Conservation (phyloP, 2,113 vertebrate species). For the Dasyornis broadbenti region DNA sequence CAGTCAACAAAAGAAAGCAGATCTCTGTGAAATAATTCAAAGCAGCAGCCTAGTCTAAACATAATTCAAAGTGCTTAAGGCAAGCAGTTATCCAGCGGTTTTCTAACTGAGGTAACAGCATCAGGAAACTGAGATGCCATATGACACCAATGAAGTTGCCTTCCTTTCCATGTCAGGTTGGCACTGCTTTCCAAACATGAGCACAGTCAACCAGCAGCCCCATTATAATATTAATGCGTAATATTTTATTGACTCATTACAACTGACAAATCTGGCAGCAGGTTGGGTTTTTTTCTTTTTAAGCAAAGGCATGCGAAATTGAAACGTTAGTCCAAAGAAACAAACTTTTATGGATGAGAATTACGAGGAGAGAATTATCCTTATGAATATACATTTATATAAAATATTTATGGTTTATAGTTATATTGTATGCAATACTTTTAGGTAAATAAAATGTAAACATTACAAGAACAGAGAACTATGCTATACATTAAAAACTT, state of each 20-base stretch:
- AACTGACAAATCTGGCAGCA: not conserved
- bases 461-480: not conserved
- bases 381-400: not conserved
- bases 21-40: not conserved
- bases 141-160: not conserved
- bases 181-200: not conserved
- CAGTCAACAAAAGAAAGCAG: not conserved
- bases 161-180: not conserved
- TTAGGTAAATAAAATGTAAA: not conserved
- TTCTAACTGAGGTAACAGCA: not conserved
- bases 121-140: not conserved
- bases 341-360: not conserved
- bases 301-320: not conserved
- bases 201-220: not conserved
- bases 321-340: not conserved
- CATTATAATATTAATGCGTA: not conserved
- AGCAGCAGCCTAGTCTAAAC: not conserved
- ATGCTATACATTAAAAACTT: not conserved
- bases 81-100: not conserved
- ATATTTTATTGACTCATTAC: not conserved
- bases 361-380: not conserved
- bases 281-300: not conserved
- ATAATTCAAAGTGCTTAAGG: not conserved
- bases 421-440: not conserved
- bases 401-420: not conserved